Evolutionary conservation across 2,113 vertebrate species (phyloP).

Genomic region (Triplophysa siluroides): DNA sequence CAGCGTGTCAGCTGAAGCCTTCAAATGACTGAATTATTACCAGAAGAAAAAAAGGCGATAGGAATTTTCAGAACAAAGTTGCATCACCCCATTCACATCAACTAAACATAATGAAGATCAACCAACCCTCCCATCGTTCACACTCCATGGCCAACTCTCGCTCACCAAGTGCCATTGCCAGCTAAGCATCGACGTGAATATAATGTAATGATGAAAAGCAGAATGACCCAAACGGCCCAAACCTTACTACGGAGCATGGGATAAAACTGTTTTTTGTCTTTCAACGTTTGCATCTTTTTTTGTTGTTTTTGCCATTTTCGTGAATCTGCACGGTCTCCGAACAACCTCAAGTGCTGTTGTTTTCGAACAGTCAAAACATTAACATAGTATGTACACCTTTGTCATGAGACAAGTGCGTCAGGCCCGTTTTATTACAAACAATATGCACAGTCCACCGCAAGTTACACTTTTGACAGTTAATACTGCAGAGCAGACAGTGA

Average conservation of each 20-base stretch:
- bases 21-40: constrained; percentile 91
- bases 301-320: constrained; percentile 72
- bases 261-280: constrained; percentile 78
- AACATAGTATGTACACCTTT: constrained; percentile 99
- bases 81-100: constrained; percentile 96
- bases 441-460: constrained; percentile 94
- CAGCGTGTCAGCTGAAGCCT: constrained; percentile 95
- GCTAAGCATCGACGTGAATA: constrained; percentile 71
- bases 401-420: constrained; percentile 95
- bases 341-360: constrained; percentile 72
- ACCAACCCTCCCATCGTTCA: constrained; percentile 83
- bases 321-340: constrained; percentile 88
- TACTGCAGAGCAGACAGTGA: constrained; percentile 89
- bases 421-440: constrained; percentile 89
- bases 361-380: constrained; percentile 96
- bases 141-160: constrained; percentile 88
- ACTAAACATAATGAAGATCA: constrained; percentile 91
- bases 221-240: constrained; percentile 88
- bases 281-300: constrained; percentile 63
- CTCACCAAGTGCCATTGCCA: constrained; percentile 85
- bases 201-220: constrained; percentile 84
- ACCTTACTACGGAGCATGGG: constrained; percentile 88
- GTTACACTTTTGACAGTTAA: constrained; percentile 89
- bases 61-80: constrained; percentile 92
- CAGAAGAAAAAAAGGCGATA: constrained; percentile 92